Evolutionary conservation across 2,888 invertebrate species (phyloP), one percentile per base, ranked within the genome.

Genomic region (Drosophila robusta): DNA sequence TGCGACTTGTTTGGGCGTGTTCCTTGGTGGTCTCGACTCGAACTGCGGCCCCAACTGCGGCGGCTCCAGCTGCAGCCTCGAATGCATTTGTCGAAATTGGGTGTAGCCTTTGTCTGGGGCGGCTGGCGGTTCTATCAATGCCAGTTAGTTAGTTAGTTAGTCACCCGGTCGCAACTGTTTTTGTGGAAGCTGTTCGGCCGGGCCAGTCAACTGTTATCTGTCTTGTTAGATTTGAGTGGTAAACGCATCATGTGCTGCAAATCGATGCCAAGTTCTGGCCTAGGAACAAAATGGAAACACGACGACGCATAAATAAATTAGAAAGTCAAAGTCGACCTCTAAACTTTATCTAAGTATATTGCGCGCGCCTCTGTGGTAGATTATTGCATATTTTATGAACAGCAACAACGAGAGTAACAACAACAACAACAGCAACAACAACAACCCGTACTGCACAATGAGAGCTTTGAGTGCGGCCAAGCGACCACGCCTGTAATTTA

Each of bases 401-500:
- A 63, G 38, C 42, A 69, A 42, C n/a, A 65, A 49, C 46, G 66
- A 38, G 22, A 65, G 46, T 22, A 63, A 34, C n/a, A 65, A 34
- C 18, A 70, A 12, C 49, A 70, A 41, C 69, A 74, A n/a, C 18
- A 70, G 9, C 52, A 73, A 41, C 56, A 64, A 46, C 66, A 62
- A 16, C 61, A 57, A 65, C 42, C 60, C 49, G 51, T 29, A 86
- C 52, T 74, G 81, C 84, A 84, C 87, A 85, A 83, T 78, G 80
- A 76, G 82, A 77, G 75, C 78, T 68, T 47, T 65, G 75, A 78
- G 78, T 75, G 70, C 77, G 74, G 65, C 72, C 66, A 68, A 74
- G 78, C 81, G 85, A 86, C 85, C 85, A 86, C 85, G 85, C 85
- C 85, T 86, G 87, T 87, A 86, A 86, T 86, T 86, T 86, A 87